phyloP scores from a whole-genome alignment of 2,888 invertebrate genomes.

The Exephanes ischioxanthus region DNA sequence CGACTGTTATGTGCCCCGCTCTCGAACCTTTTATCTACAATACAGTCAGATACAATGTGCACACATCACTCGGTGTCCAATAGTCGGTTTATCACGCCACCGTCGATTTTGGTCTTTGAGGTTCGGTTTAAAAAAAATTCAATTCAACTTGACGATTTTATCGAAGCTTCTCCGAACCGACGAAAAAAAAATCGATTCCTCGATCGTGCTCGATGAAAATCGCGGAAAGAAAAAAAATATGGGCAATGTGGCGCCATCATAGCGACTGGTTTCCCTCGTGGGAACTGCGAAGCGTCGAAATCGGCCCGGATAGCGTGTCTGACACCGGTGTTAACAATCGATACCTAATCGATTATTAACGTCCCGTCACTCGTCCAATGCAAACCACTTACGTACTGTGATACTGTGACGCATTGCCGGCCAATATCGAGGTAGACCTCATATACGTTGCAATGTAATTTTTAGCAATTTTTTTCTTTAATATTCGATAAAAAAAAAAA shows the following conservation, averaged over 20 bases:
- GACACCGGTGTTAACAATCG: slow-evolving; percentile 4
- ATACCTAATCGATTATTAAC: slow-evolving; percentile 1
- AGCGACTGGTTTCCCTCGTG: neutral
- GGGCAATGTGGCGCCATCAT: neutral
- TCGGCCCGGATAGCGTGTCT: slow-evolving; percentile 1
- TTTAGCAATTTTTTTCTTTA: neutral
- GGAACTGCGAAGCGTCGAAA: neutral
- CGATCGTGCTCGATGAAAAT: too few species aligned
- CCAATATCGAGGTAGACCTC: neutral
- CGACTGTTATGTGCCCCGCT: neutral
- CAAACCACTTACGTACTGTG: neutral
- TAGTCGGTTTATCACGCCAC: neutral
- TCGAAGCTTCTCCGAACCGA: neutral
- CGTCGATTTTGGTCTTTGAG: neutral
- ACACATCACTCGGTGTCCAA: neutral
- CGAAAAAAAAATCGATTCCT: neutral
- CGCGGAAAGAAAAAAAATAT: neutral
- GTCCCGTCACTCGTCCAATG: neutral
- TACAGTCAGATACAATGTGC: neutral
- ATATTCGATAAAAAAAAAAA: neutral
- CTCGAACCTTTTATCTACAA: neutral
- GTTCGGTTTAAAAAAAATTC: too few species aligned
- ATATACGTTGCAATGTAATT: neutral
- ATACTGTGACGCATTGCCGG: slow-evolving; percentile 1
- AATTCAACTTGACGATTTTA: too few species aligned